Evolutionary conservation across 1,140 invertebrate genomes (phyloP), one percentile per base, ranked within the genome.

Genomic region (Zaprionus nigranus): DNA sequence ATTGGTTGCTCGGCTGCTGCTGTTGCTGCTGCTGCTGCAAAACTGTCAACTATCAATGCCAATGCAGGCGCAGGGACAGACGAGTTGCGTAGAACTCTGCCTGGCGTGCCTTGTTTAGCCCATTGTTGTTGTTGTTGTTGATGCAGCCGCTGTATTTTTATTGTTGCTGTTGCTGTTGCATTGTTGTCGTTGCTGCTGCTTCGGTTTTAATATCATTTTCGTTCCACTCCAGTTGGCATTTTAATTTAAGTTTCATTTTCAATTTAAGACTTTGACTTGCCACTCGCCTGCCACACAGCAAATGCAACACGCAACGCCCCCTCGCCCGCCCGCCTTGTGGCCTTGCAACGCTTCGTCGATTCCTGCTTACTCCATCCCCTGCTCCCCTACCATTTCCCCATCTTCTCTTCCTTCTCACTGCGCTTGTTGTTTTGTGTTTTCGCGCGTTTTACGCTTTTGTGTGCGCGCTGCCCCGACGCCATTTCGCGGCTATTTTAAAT

Each of bases 231-330:
- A 88, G 85, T 88, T 88, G 82, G 85, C 81, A 88, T 88, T 88
- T 88, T 88, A 88, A 88, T 88, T 88, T 88, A 88, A 88, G 85
- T 88, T 90, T 90, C 85, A 88, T 88, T 88, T 88, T 88, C 85
- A 88, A 88, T 88, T 88, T 88, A 88, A 85, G 85, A 90, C 85
- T 88, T 88, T 88, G 84, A 84, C 85, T 88, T 90, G 85, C 81
- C 75, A 72, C 78, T 69, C 67, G 57, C 73, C 76, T 81, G 78
- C 79, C 75, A 63, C 79, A 63, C 79, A 62, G 81, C 84, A 66
- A 66, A 60, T 78, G 74, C 84, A 78, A 66, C 81, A 75, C 69
- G 72, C 68, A 51, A 63, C 26, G 26, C 12, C 28, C 36, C 40
- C 9, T 3, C 26, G 40, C 17, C 13, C 26, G 46, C 43, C 59